Conservation (phyloP, 2,113 vertebrate species). For the Oceanodroma tethys region DNA sequence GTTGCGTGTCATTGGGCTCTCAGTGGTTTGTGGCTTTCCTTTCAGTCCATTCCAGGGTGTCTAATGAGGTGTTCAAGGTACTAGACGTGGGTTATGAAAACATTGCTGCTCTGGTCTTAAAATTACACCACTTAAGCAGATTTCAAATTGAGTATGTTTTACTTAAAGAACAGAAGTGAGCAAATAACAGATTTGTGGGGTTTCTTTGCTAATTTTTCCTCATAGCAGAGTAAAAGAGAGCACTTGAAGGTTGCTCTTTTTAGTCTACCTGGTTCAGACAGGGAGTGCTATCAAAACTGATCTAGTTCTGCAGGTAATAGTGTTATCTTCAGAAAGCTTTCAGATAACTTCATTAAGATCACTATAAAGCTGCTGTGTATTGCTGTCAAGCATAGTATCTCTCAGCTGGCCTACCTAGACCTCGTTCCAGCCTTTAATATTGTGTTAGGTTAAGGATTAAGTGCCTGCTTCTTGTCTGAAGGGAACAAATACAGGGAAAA, state of each 20-base stretch:
- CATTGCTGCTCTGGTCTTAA: not conserved
- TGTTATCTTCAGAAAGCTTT: not conserved
- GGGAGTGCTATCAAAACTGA: not conserved
- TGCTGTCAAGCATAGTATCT: not conserved
- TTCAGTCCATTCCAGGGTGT: not conserved
- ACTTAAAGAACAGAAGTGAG: not conserved
- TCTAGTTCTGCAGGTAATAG: not conserved
- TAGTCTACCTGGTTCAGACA: not conserved
- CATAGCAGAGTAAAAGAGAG: not conserved
- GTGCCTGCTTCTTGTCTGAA: not conserved
- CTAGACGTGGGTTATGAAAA: not conserved
- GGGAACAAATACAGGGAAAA: not conserved
- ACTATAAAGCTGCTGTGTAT: not conserved
- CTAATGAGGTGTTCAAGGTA: not conserved
- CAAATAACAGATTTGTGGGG: not conserved
- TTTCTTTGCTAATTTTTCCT: not conserved
- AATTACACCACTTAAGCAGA: not conserved
- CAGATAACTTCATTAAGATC: not conserved
- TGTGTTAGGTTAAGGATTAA: not conserved
- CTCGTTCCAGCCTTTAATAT: not conserved
- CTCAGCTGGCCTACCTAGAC: not conserved
- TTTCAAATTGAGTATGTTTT: not conserved
- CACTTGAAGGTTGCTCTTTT: not conserved
- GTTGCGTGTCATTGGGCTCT: not conserved
- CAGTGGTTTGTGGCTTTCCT: not conserved